phyloP scores from a whole-genome alignment of 2,113 vertebrate species.

The Illadopsis cleaveri region DNA sequence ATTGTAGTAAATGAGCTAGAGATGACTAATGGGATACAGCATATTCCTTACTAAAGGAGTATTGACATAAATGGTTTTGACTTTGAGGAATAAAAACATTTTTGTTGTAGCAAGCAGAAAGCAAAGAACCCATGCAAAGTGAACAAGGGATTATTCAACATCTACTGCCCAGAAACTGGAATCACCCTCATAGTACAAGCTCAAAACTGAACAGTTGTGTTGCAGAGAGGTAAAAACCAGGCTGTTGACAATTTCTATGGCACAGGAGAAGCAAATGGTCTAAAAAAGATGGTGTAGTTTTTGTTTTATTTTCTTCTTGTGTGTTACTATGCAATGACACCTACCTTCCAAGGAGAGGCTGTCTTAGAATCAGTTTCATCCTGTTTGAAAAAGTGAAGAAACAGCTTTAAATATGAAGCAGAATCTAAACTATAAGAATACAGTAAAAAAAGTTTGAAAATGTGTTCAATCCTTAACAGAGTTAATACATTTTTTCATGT shows the following conservation, averaged over 20 bases:
- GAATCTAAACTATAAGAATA: background rate
- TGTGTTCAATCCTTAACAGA: background rate
- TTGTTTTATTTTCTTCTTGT: background rate
- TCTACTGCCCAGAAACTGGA: background rate
- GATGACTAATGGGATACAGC: background rate
- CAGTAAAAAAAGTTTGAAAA: background rate
- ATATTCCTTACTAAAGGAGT: background rate
- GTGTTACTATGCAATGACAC: background rate
- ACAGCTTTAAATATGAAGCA: background rate
- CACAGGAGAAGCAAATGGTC: background rate
- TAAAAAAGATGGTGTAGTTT: background rate
- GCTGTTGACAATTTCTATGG: background rate
- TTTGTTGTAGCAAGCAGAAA: background rate
- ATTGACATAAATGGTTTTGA: background rate
- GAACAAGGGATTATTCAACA: background rate
- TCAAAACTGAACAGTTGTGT: background rate
- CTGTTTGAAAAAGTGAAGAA: conserved; percentile 70
- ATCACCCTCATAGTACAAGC: background rate
- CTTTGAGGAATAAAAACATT: background rate
- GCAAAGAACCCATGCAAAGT: background rate
- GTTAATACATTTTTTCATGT: background rate
- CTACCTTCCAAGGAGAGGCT: conserved; percentile 97
- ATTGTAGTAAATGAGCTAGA: background rate
- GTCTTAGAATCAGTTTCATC: conserved; percentile 92
- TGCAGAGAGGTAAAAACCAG: background rate